Evolutionary conservation across 2,797 vertebrate species (phyloP).

Genomic region (Hemitrygon akajei): DNA sequence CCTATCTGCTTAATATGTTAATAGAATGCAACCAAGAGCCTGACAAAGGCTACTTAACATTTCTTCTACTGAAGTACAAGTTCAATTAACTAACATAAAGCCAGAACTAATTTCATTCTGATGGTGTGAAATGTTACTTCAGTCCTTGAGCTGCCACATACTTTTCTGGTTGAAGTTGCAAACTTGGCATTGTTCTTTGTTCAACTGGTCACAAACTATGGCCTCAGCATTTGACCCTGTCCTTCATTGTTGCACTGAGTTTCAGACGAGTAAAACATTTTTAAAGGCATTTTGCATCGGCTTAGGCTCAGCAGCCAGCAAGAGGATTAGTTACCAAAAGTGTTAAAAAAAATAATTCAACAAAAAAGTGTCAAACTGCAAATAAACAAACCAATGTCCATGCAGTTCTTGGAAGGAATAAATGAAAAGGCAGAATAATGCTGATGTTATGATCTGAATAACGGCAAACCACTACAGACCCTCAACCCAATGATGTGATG

Average conservation of each 20-base stretch:
- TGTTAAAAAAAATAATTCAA: neutral
- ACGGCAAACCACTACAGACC: neutral
- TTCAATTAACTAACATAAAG: neutral
- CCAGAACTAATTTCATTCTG: neutral
- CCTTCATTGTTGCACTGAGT: neutral
- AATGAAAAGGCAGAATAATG: conserved; percentile 13
- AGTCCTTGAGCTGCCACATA: neutral
- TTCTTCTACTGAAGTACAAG: neutral
- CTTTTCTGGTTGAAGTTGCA: neutral
- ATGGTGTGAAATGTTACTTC: neutral
- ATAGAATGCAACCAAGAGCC: neutral
- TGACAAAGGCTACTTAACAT: neutral
- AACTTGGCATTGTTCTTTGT: neutral
- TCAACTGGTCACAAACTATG: neutral
- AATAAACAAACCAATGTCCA: neutral
- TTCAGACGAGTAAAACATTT: neutral
- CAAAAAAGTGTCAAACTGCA: neutral
- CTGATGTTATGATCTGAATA: neutral
- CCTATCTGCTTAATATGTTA: neutral
- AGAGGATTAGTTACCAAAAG: neutral
- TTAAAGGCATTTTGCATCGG: neutral
- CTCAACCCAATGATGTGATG: neutral
- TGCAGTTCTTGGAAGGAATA: neutral
- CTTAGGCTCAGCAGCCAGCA: neutral
- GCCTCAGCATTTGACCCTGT: neutral